A percentile compares a stretch with the other conserved stretches of the same genome.
These are phyloP conservation scores for Columba guinea DNA, from an alignment of 2,797 vertebrate species.

Conservation along the genomic window DNA sequence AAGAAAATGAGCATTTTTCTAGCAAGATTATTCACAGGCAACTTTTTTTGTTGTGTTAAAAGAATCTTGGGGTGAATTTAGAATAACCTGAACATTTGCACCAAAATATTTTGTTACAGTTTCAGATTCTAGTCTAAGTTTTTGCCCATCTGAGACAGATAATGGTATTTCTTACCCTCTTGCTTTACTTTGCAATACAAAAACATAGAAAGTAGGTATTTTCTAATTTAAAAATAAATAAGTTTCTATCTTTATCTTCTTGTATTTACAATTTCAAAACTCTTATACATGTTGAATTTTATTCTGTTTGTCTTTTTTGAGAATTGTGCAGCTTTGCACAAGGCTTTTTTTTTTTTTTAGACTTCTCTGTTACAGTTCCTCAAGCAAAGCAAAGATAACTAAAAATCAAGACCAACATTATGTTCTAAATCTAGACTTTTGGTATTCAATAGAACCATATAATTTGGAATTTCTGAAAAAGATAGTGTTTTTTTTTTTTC, in stretches of 20 bases:
- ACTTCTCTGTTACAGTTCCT: not conserved
- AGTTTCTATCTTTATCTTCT: not conserved
- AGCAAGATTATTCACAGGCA: not conserved
- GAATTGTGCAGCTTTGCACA: not conserved
- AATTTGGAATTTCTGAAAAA: not conserved
- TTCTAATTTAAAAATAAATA: not conserved
- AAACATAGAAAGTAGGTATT: not conserved
- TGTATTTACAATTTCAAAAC: not conserved
- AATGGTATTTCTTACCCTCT: not conserved
- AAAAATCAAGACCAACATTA: not conserved
- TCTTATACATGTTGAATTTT: accelerated
- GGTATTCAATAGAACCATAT: not conserved
- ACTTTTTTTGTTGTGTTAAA: not conserved
- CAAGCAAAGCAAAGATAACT: not conserved
- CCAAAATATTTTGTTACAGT: not conserved
- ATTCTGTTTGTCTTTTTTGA: not conserved
- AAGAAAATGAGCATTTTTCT: not conserved
- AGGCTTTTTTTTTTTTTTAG: not conserved
- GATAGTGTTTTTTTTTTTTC: not conserved
- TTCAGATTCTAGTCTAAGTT: not conserved
- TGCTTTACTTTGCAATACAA: not conserved
- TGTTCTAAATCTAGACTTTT: not conserved
- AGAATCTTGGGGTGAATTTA: not conserved
- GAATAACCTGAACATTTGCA: not conserved
- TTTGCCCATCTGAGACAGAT: not conserved